Evolutionary conservation across 2,113 vertebrate species (phyloP).

Genomic region (Sander vitreus): DNA sequence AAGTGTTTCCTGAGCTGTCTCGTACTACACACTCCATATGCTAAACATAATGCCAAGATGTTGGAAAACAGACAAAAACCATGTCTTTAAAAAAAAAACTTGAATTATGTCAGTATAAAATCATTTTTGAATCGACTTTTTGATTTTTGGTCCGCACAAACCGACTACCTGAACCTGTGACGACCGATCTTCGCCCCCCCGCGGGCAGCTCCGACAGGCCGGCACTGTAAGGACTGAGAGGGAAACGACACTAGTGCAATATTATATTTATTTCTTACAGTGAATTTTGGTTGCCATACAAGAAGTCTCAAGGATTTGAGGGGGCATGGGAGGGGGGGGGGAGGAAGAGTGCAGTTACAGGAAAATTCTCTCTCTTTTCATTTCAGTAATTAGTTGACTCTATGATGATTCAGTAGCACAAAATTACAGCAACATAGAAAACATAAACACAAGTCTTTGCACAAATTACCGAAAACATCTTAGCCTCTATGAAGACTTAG

Average conservation of each 20-base stretch:
- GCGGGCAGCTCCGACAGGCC: neutral
- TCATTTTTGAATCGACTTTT: too few species aligned
- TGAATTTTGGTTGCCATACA: constrained; percentile 97
- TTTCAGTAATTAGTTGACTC: constrained; percentile 87
- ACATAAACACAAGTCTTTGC: constrained; percentile 92
- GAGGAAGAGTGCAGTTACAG: constrained; percentile 91
- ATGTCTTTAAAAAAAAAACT: too few species aligned
- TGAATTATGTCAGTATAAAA: neutral
- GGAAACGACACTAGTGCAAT: constrained; percentile 91
- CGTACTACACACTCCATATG: neutral
- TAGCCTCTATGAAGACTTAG: constrained; percentile 84
- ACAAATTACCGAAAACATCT: constrained; percentile 90
- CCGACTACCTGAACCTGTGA: too few species aligned
- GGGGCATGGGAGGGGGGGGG: constrained; percentile 66
- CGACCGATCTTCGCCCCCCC: neutral
- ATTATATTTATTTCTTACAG: constrained; percentile 98
- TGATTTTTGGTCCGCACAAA: too few species aligned
- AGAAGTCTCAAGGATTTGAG: constrained; percentile 89
- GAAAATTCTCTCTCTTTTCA: constrained; percentile 86
- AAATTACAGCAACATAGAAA: constrained; percentile 97
- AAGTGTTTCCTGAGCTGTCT: too few species aligned
- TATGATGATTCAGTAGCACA: constrained; percentile 95
- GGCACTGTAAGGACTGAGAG: constrained; percentile 47
- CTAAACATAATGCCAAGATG: neutral
- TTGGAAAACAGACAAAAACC: neutral